A percentile compares a stretch with the other conserved stretches of the same genome.
phyloP scores from a whole-genome alignment of 2,888 invertebrate genomes.

The Tachystola acroxantha region DNA sequence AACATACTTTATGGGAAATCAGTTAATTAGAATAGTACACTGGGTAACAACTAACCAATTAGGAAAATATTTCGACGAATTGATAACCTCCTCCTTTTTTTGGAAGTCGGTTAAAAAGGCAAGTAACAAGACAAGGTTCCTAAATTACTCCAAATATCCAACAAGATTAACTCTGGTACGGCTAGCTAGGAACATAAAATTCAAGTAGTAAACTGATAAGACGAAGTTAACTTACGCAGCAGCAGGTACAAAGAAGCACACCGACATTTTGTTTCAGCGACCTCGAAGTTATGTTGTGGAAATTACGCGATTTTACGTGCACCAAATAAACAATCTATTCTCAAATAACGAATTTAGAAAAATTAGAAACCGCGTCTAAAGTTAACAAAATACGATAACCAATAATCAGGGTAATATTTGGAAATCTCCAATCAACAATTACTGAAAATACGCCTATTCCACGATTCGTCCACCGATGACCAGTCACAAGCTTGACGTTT shows the following conservation, averaged over 20 bases:
- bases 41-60: too few species aligned
- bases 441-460: constrained; percentile 73
- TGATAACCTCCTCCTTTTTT: too few species aligned
- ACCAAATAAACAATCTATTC: constrained; percentile 31
- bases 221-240: constrained; percentile 80
- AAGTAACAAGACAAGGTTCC: too few species aligned
- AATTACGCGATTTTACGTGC: constrained; percentile 19
- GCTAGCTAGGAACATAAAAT: too few species aligned
- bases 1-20: too few species aligned
- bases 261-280: constrained; percentile 78
- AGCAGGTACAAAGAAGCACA: constrained; percentile 84
- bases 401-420: constrained; percentile 74
- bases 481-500: constrained; percentile 76
- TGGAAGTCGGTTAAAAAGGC: too few species aligned
- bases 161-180: too few species aligned
- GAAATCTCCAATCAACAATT: constrained; percentile 78
- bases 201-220: constrained; percentile 7
- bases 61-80: too few species aligned
- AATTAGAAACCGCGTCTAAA: constrained; percentile 59
- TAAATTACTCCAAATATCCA: too few species aligned
- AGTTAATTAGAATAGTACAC: too few species aligned
- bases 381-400: constrained; percentile 65
- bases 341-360: constrained; percentile 35
- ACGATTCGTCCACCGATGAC: constrained; percentile 78
- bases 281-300: constrained; percentile 26